phyloP scores from a whole-genome alignment of 2,113 vertebrate species.

The Brachypteracias leptosomus region DNA sequence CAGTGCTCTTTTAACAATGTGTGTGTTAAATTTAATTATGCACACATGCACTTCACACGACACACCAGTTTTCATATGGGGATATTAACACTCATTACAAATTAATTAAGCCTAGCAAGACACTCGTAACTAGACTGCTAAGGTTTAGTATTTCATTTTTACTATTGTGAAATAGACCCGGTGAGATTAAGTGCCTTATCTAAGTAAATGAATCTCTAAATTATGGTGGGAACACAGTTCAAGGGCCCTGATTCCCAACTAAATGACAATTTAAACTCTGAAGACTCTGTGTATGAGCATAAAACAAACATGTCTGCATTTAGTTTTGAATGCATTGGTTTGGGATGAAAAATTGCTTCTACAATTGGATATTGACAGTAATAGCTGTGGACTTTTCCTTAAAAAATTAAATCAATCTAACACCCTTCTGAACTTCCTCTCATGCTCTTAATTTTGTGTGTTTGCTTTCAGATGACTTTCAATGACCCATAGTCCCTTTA shows the following conservation, averaged over 20 bases:
- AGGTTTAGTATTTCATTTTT: constrained; percentile 25
- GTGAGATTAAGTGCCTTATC: neutral
- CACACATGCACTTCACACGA: neutral
- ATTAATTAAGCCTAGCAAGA: constrained; percentile 33
- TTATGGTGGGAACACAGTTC: neutral
- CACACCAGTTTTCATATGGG: neutral
- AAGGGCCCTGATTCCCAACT: neutral
- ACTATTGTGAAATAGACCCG: neutral
- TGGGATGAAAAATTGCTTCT: neutral
- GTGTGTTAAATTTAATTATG: neutral
- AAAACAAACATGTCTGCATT: neutral
- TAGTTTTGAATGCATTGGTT: neutral
- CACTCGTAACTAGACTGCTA: constrained; percentile 9
- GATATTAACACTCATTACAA: neutral
- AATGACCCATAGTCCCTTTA: neutral
- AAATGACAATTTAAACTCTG: neutral
- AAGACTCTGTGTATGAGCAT: neutral
- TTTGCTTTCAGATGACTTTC: neutral
- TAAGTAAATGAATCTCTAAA: constrained; percentile 9
- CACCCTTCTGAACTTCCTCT: neutral
- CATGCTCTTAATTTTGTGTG: neutral
- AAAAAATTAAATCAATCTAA: neutral
- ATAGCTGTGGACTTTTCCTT: neutral
- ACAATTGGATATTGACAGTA: neutral
- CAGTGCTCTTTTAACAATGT: neutral